A percentile compares a stretch with the other conserved stretches of the same genome.
phyloP scores from a whole-genome alignment of 1,140 invertebrate genomes.

The Euwallacea similis region DNA sequence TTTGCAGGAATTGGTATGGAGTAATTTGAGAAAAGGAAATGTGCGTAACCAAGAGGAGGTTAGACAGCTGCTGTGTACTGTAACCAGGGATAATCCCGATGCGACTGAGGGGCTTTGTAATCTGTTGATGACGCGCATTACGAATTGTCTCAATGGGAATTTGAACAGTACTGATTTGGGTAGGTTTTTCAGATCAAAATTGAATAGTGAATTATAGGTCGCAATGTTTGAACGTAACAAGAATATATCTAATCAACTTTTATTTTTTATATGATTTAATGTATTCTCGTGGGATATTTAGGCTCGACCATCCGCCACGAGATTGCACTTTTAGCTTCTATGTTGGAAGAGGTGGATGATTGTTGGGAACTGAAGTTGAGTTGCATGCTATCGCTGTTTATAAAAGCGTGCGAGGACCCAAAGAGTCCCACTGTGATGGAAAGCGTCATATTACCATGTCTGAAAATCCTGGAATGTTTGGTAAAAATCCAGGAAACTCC shows the following conservation, averaged over 20 bases:
- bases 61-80: slow-evolving; percentile 80
- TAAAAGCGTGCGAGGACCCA: slow-evolving; percentile 72
- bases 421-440: slow-evolving; percentile 76
- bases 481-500: slow-evolving; percentile 67
- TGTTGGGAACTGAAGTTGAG: slow-evolving; percentile 94
- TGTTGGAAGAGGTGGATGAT: slow-evolving; percentile 88
- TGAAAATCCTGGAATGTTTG: slow-evolving; percentile 79
- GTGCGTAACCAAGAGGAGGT: slow-evolving; percentile 84
- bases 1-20: slow-evolving; percentile 67
- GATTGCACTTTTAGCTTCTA: slow-evolving; percentile 83
- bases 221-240: too few species aligned
- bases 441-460: slow-evolving; percentile 76
- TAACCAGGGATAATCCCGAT: slow-evolving; percentile 87
- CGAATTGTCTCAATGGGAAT: slow-evolving; percentile 68
- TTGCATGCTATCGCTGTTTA: slow-evolving; percentile 84
- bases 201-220: too few species aligned
- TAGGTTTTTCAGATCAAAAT: slow-evolving; percentile 1
- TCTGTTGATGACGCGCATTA: slow-evolving; percentile 80
- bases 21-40: slow-evolving; percentile 82
- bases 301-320: slow-evolving; percentile 76
- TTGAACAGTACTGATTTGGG: slow-evolving; percentile 66
- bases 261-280: too few species aligned
- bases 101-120: slow-evolving; percentile 86
- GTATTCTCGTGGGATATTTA: background rate
- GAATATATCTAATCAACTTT: too few species aligned